Evolutionary conservation across 2,797 vertebrate species (phyloP).

Genomic region (Artibeus lituratus): DNA sequence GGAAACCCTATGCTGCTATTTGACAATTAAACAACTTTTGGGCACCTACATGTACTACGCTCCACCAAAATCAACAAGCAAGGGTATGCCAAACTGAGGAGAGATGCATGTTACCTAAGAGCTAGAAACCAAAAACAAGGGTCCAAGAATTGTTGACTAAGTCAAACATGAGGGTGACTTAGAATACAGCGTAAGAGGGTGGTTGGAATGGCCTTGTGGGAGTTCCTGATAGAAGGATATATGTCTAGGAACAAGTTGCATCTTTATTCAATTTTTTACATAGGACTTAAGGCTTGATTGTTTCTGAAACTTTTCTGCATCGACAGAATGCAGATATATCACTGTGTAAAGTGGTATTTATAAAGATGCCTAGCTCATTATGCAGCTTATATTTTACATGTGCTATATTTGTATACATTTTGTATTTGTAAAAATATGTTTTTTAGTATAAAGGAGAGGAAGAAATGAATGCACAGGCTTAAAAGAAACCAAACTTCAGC

Average conservation of each 20-base stretch:
- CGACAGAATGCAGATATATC: not conserved
- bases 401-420: not conserved
- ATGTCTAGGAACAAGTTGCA: not conserved
- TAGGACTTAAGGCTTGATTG: not conserved
- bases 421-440: not conserved
- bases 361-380: not conserved
- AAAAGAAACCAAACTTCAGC: not conserved
- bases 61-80: not conserved
- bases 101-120: not conserved
- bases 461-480: not conserved
- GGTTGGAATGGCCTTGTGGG: not conserved
- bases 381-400: not conserved
- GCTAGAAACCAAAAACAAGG: not conserved
- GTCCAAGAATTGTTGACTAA: not conserved
- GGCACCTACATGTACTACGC: not conserved
- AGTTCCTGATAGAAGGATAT: not conserved
- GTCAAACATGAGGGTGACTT: not conserved
- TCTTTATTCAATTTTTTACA: not conserved
- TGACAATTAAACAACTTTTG: not conserved
- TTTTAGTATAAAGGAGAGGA: not conserved
- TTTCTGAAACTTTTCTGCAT: not conserved
- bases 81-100: not conserved
- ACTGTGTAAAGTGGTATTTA: not conserved
- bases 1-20: not conserved
- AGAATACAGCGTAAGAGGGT: not conserved